Percentiles rank a stretch among this genome's conserved stretches.
Conservation (phyloP, 2,888 invertebrate genomes). For the Calliphora vomitoria region DNA sequence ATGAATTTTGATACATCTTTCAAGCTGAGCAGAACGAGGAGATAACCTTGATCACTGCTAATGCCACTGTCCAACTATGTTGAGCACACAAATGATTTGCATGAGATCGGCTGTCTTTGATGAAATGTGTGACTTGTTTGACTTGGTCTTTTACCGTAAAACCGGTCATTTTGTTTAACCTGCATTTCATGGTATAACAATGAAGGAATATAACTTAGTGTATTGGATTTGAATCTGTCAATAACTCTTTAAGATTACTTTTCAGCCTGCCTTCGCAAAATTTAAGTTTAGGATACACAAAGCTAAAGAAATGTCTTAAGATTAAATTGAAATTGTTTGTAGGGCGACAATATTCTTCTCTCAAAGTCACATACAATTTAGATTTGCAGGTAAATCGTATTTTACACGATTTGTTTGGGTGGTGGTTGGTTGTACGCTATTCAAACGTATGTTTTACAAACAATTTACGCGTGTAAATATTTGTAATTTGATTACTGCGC, state of each 20-base stretch:
- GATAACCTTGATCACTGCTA: too few relatives aligned
- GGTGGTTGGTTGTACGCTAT: constrained; percentile 25
- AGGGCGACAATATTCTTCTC: constrained; percentile 47
- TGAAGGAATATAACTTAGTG: too few relatives aligned
- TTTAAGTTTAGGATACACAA: neutral
- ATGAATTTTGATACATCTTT: too few relatives aligned
- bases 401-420: constrained; percentile 7
- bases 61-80: too few relatives aligned
- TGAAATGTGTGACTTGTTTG: too few relatives aligned
- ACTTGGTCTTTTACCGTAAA: too few relatives aligned
- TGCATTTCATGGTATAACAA: too few relatives aligned
- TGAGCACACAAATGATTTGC: too few relatives aligned
- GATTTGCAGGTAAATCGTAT: constrained; percentile 63
- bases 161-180: too few relatives aligned
- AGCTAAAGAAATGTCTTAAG: constrained; percentile 25
- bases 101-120: too few relatives aligned
- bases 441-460: constrained; percentile 66
- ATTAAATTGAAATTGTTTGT: constrained; percentile 63
- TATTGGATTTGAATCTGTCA: too few relatives aligned
- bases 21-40: too few relatives aligned
- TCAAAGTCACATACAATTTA: constrained; percentile 42
- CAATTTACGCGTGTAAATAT: constrained; percentile 70
- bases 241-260: neutral
- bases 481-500: constrained; percentile 60
- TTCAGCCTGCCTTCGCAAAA: neutral